Evolutionary conservation across 2,888 invertebrate species (phyloP), one percentile per base, ranked within the genome.

Genomic region (Pseudococcus longispinus): DNA sequence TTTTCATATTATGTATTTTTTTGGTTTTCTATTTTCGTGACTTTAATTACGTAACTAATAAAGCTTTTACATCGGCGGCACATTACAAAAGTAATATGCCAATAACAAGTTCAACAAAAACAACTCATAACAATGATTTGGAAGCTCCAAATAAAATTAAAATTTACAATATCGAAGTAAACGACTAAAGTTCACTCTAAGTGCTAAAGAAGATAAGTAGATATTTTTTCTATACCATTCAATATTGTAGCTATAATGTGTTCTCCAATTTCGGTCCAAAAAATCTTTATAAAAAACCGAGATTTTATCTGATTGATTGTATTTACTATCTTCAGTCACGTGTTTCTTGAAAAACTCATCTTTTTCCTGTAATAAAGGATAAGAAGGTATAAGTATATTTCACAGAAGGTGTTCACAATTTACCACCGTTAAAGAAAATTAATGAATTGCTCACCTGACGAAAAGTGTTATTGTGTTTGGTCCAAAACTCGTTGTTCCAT

Each of bases 401-500:
- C n/a, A 1, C 37, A 37, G 37, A 8, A 37, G 8, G 37, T 37
- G n/a, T n/a, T n/a, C 37, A 6, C 37, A 37, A n/a, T 37, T 37
- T 37, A 37, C 37, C 9, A 37, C 5, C 9, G 37, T 8, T 37
- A 8, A 5, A 6, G 37, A 37, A 0, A 4, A 37, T 37, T 37
- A n/a, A 37, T 80, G n/a, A 80, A 32, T n/a, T 37, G 0, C 29
- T 70, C 91, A 95, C 95, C 91, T 94, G 92, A 89, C 93, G 93
- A 91, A 96, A 97, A 87, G 92, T 93, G 32, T 92, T 92, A 90
- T 97, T 97, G 89, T 97, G 97, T 88, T 92, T 92, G 0, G 92
- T 92, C 97, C 97, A 97, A 91, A 97, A 97, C 55, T 92, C 91
- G 88, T 96, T 94, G 91, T 97, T 96, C 96, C 96, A 97, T 87